Conservation (phyloP, 2,113 vertebrate genomes). For the Thinocorus orbignyianus region DNA sequence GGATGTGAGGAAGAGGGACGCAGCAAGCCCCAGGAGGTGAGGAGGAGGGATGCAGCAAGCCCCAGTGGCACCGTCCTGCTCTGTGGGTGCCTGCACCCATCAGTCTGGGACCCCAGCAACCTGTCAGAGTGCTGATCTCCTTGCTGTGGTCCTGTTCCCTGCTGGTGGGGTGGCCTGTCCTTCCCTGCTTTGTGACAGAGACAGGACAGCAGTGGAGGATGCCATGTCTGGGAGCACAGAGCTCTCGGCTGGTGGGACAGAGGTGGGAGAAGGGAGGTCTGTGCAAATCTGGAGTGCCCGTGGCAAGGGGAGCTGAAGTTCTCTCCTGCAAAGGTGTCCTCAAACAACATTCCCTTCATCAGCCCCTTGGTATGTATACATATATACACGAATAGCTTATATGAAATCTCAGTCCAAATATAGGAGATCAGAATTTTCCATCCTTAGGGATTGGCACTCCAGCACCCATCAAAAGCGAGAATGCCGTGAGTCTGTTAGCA, state of each 20-base stretch:
- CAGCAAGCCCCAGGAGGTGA: background rate
- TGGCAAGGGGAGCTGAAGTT: background rate
- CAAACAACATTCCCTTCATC: background rate
- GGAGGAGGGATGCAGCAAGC: background rate
- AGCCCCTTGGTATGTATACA: background rate
- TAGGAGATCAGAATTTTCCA: background rate
- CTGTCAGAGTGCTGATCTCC: background rate
- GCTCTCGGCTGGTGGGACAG: background rate
- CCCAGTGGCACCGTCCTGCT: fast-evolving
- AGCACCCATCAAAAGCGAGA: background rate
- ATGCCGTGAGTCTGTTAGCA: background rate
- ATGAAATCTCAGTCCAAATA: background rate
- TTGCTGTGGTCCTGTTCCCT: background rate
- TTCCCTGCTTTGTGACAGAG: background rate
- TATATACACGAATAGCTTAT: background rate
- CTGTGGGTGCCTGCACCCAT: fast-evolving
- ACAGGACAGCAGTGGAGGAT: fast-evolving
- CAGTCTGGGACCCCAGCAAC: background rate
- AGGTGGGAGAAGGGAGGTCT: background rate
- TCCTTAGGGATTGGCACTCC: background rate
- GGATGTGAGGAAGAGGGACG: background rate
- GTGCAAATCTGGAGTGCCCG: background rate
- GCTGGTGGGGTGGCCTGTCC: background rate
- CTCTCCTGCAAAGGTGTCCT: background rate
- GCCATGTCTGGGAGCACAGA: background rate